These are phyloP conservation scores for Gymnorhina tibicen DNA, from an alignment of 2,113 vertebrate species.

Conservation along the genomic window DNA sequence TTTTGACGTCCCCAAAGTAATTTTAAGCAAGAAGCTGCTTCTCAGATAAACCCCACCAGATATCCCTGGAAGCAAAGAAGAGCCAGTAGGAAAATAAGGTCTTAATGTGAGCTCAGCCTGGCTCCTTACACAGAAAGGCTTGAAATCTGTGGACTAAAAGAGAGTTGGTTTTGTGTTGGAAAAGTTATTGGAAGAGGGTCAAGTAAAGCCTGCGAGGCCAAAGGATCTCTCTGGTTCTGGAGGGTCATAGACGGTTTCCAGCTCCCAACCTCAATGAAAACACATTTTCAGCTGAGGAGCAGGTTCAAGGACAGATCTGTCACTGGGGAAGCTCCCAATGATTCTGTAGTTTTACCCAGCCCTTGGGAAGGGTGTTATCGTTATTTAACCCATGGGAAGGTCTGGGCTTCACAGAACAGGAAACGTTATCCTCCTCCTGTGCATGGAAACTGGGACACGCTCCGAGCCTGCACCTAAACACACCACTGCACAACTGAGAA, in stretches of 20 bases:
- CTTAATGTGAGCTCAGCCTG: not conserved
- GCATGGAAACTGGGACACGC: not conserved
- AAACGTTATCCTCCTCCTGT: not conserved
- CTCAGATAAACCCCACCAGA: not conserved
- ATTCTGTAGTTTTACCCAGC: not conserved
- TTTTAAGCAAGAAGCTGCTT: not conserved
- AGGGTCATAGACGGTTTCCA: not conserved
- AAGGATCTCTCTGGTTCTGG: not conserved
- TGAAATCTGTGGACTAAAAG: not conserved
- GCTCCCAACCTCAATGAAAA: not conserved
- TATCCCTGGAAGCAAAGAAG: not conserved
- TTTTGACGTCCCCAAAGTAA: not conserved
- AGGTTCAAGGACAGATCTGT: not conserved
- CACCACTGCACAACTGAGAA: not conserved
- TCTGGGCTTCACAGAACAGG: not conserved
- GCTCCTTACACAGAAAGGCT: not conserved
- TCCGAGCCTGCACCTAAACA: rapidly evolving
- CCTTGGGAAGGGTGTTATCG: not conserved
- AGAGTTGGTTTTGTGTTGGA: not conserved
- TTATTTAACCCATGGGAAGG: not conserved
- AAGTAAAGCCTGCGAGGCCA: not conserved
- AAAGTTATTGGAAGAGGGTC: not conserved
- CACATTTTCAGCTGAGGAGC: not conserved
- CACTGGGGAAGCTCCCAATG: not conserved
- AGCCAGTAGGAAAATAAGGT: not conserved